Percentiles rank a stretch among this genome's conserved stretches.
These are phyloP conservation scores for Drosophila stalkeri DNA, from an alignment of 2,888 invertebrate species.

Conservation along the genomic window DNA sequence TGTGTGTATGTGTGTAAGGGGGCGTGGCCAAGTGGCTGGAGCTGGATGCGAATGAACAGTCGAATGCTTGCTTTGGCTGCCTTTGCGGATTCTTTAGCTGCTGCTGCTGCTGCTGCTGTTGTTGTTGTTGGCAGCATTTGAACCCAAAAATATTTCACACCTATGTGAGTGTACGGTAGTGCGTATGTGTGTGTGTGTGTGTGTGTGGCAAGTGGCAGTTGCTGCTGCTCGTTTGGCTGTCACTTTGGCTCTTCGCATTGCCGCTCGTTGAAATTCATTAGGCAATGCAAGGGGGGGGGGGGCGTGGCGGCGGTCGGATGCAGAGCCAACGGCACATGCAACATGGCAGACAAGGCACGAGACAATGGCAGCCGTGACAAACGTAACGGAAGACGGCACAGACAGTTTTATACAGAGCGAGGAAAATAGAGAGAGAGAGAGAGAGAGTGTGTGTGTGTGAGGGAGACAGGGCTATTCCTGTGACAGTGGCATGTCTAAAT, in stretches of 20 bases:
- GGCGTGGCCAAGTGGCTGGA: conserved; percentile 38
- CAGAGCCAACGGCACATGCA: conserved; percentile 29
- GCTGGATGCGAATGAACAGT: conserved; percentile 39
- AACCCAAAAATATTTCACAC: conserved; percentile 80
- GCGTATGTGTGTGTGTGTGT: conserved; percentile 9
- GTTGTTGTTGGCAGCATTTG: conserved; percentile 38
- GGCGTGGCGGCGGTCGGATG: conserved; percentile 30
- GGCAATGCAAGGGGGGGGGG: conserved; percentile 51
- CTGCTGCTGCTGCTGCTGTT: not conserved
- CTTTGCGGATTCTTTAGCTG: conserved; percentile 29
- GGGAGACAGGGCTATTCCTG: conserved; percentile 10
- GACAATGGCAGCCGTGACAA: conserved; percentile 70
- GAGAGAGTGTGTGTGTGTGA: not conserved
- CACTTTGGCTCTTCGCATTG: conserved; percentile 44
- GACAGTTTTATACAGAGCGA: conserved; percentile 27
- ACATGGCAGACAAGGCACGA: conserved; percentile 27
- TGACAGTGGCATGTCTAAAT: conserved; percentile 74
- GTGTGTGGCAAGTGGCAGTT: conserved; percentile 47
- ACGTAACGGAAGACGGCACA: conserved; percentile 72
- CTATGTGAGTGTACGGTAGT: conserved; percentile 28
- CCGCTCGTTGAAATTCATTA: conserved; percentile 77
- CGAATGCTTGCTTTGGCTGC: conserved; percentile 49
- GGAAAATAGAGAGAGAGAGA: not conserved
- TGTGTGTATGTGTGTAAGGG: conserved; percentile 11
- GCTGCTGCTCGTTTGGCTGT: conserved; percentile 50